phyloP scores from a whole-genome alignment of 2,113 vertebrate species.

The Scytalopus superciliaris region DNA sequence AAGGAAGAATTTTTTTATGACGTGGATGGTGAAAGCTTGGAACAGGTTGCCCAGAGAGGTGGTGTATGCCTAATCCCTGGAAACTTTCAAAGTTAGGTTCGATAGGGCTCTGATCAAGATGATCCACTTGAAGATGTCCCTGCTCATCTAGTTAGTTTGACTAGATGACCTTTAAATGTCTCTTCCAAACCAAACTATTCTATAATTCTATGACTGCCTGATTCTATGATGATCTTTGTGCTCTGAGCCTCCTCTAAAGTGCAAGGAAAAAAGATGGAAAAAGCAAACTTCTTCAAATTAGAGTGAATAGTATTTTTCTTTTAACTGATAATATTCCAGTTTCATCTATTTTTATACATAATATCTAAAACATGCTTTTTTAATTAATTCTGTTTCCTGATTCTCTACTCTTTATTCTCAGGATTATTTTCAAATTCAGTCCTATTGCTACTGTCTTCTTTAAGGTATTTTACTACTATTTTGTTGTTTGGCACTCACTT shows the following conservation, averaged over 20 bases:
- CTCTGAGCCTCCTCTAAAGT: background rate
- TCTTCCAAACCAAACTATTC: background rate
- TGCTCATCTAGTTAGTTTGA: fast-evolving
- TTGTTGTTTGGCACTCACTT: background rate
- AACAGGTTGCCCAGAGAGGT: background rate
- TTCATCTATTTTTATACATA: background rate
- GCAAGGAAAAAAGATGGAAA: background rate
- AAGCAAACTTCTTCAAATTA: background rate
- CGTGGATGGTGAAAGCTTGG: background rate
- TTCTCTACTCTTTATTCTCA: background rate
- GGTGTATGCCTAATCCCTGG: background rate
- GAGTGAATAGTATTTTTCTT: background rate
- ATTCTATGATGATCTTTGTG: background rate
- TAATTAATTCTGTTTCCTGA: background rate
- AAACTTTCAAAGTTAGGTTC: background rate
- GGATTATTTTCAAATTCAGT: background rate
- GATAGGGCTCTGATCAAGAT: background rate
- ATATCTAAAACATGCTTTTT: background rate
- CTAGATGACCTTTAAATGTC: background rate
- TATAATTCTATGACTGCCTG: background rate
- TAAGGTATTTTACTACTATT: background rate
- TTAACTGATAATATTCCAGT: background rate
- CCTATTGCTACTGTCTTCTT: background rate
- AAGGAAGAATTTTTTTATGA: fast-evolving
- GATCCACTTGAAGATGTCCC: background rate